These are phyloP conservation scores for Empis livida DNA, from an alignment of 2,888 invertebrate species.

Conservation along the genomic window DNA sequence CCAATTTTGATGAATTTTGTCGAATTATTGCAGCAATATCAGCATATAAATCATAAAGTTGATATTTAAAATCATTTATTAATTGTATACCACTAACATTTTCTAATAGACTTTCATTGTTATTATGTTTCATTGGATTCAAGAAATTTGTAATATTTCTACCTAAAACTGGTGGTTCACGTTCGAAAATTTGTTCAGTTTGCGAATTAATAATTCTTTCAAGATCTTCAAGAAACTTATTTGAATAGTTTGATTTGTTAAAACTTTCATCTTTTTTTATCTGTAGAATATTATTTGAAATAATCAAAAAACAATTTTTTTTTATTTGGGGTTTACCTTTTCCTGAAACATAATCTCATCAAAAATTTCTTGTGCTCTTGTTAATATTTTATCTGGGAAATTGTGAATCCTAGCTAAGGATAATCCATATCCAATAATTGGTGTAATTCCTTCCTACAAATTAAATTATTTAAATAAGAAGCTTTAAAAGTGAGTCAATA, in stretches of 20 bases:
- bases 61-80: slow-evolving; percentile 1
- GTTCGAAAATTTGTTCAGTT: too few relatives aligned
- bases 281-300: too few relatives aligned
- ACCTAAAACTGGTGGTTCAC: slow-evolving; percentile 2
- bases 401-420: slow-evolving; percentile 12
- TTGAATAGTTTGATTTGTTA: not conserved
- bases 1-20: not conserved
- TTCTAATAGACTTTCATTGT: not conserved
- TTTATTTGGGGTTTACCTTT: too few relatives aligned
- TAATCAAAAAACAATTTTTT: not conserved
- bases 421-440: slow-evolving; percentile 14
- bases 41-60: slow-evolving; percentile 8
- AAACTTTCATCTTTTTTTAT: too few relatives aligned
- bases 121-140: not conserved
- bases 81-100: not conserved
- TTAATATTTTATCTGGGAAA: slow-evolving; percentile 10
- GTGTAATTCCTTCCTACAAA: slow-evolving; percentile 11
- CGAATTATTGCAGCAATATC: slow-evolving; percentile 3
- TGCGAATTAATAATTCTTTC: not conserved
- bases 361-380: slow-evolving; percentile 11
- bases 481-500: not conserved
- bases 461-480: too few relatives aligned
- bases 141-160: not conserved
- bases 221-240: not conserved
- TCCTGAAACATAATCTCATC: slow-evolving; percentile 1